Conservation (phyloP, 2,113 vertebrate species). For the Eolophus roseicapilla region DNA sequence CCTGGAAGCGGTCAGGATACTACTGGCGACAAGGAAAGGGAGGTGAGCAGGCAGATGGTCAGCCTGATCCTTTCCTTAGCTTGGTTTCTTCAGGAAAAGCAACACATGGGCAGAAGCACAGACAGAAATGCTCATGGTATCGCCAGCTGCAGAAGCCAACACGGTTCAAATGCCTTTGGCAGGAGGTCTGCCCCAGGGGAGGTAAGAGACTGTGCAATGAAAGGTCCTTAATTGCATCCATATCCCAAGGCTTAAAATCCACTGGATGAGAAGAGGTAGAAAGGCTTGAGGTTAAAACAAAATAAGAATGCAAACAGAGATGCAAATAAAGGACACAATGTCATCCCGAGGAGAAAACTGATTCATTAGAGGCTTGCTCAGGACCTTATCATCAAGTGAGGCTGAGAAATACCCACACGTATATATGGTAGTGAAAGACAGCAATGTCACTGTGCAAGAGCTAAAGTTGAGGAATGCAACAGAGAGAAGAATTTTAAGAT, state of each 20-base stretch:
- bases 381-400: neutral
- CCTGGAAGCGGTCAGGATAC: neutral
- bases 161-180: neutral
- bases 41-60: neutral
- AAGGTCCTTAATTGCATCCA: neutral
- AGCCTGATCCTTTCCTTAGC: neutral
- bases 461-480: neutral
- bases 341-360: constrained; percentile 42
- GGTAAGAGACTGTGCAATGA: neutral
- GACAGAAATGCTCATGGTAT: neutral
- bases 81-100: neutral
- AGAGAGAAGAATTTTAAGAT: neutral
- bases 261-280: neutral
- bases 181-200: neutral
- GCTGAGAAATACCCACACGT: neutral
- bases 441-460: neutral
- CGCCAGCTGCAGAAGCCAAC: constrained; percentile 12
- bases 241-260: neutral
- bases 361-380: constrained; percentile 40
- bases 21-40: neutral
- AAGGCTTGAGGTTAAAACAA: neutral
- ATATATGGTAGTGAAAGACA: neutral
- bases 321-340: constrained; percentile 31
- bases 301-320: neutral
- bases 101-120: accelerated